Evolutionary conservation across 2,888 invertebrate genomes (phyloP).

Genomic region (Synanthedon myopaeformis): DNA sequence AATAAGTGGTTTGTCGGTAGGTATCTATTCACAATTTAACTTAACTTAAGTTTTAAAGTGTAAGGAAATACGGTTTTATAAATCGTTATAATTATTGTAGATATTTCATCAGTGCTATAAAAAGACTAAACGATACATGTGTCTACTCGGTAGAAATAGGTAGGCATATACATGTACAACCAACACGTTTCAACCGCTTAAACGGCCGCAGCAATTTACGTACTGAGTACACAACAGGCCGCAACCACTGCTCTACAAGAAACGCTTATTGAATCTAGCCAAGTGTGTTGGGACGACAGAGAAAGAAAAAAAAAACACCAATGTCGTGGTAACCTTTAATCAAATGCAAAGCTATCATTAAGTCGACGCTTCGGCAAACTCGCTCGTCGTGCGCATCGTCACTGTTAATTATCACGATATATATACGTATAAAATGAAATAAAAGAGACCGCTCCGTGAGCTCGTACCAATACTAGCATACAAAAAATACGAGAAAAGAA

Average conservation of each 20-base stretch:
- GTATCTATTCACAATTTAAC: too few relatives aligned
- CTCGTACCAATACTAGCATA: constrained; percentile 50
- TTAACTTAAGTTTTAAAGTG: too few relatives aligned
- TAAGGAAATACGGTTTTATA: too few relatives aligned
- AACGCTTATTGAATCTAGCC: constrained; percentile 13
- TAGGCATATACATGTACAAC: constrained; percentile 33
- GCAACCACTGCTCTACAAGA: constrained; percentile 21
- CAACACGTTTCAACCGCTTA: constrained; percentile 36
- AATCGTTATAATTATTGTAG: too few relatives aligned
- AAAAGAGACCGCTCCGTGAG: constrained; percentile 60
- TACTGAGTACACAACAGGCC: constrained; percentile 25
- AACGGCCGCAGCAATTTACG: constrained; percentile 32
- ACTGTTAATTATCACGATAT: constrained; percentile 68
- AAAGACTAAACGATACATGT: too few relatives aligned
- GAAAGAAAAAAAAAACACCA: constrained; percentile 50
- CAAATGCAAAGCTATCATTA: constrained; percentile 67
- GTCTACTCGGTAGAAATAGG: constrained; percentile 3
- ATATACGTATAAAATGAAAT: constrained; percentile 58
- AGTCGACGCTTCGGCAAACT: constrained; percentile 54
- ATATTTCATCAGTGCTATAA: too few relatives aligned
- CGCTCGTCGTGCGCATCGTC: constrained; percentile 60
- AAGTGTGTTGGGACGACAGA: constrained; percentile 1
- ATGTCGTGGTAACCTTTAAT: constrained; percentile 56
- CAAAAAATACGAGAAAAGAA: constrained; percentile 69
- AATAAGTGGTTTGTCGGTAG: constrained; percentile 1